Conservation (phyloP, 2,113 vertebrate species). For the Chiloscyllium plagiosum region DNA sequence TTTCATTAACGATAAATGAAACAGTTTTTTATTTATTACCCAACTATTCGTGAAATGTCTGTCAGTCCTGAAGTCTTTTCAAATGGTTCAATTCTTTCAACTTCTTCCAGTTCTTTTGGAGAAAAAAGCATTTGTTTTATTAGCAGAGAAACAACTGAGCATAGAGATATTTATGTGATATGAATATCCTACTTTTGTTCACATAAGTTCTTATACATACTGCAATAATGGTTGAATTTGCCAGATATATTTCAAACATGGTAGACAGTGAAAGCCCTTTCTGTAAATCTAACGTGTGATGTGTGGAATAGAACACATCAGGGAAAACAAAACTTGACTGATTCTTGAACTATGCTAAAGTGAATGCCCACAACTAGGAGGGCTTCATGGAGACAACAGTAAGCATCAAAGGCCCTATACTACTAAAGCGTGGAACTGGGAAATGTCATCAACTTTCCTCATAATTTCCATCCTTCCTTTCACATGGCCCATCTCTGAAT, state of each 20-base stretch:
- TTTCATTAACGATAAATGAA: not conserved
- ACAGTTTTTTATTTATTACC: not conserved
- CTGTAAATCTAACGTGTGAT: not conserved
- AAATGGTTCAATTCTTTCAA: not conserved
- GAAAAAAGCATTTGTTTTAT: not conserved
- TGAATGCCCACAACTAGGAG: not conserved
- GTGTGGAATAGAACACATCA: not conserved
- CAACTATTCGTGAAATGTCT: not conserved
- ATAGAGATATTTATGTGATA: not conserved
- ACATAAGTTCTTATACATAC: not conserved
- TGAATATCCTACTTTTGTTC: not conserved
- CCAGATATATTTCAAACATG: constrained; percentile 3
- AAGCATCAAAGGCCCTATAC: not conserved
- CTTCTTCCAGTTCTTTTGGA: not conserved
- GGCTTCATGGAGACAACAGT: not conserved
- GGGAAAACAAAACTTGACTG: not conserved
- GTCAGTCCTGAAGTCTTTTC: constrained; percentile 20
- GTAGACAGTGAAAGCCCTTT: not conserved
- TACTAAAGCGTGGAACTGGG: not conserved
- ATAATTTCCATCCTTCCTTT: too few relatives aligned
- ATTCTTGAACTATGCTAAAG: not conserved
- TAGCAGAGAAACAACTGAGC: not conserved
- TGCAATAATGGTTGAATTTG: not conserved
- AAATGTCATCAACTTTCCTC: too few relatives aligned
- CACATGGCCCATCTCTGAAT: too few relatives aligned